Percentiles rank a stretch among this genome's conserved stretches.
Evolutionary conservation across 37 sponge, comb jelly and placozoan species (phyloP).

Genomic region (Bolinopsis microptera): DNA sequence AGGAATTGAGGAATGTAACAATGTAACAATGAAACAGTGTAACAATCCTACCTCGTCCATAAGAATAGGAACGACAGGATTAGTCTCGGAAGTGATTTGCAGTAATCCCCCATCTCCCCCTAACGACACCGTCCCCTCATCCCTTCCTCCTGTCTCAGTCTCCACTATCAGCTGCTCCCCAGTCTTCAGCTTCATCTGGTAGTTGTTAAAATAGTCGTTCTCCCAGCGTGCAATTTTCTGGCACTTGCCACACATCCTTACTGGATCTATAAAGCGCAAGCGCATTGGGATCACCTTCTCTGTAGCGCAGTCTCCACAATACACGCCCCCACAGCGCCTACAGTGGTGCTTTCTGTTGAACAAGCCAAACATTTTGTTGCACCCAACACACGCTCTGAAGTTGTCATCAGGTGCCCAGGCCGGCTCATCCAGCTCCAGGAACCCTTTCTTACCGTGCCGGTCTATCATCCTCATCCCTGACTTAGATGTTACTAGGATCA

Average conservation of each 20-base stretch:
- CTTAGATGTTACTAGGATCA: conserved; percentile 56
- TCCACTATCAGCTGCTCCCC: conserved; percentile 60
- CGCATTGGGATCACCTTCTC: conserved; percentile 27
- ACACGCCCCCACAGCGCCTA: conserved; percentile 37
- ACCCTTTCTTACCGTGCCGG: conserved; percentile 16
- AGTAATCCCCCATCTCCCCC: not conserved
- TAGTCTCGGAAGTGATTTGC: not conserved
- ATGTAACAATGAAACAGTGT: too few species aligned
- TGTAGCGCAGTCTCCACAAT: conserved; percentile 14
- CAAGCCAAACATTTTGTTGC: not conserved
- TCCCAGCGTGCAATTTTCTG: conserved; percentile 43
- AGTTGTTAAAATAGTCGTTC: conserved; percentile 54
- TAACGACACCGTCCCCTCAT: not conserved
- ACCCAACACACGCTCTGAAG: conserved; percentile 15
- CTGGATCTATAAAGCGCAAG: conserved; percentile 51
- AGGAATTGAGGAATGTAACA: too few species aligned
- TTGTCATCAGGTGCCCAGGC: conserved; percentile 45
- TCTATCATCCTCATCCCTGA: conserved; percentile 63
- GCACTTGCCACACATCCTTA: conserved; percentile 49
- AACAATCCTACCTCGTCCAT: conserved; percentile 32
- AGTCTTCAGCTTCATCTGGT: conserved; percentile 33
- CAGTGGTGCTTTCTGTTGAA: conserved; percentile 46
- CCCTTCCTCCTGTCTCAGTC: not conserved
- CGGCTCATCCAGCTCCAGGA: conserved; percentile 41
- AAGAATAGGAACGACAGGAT: not conserved